Percentiles rank a stretch among this genome's conserved stretches.
Conservation (phyloP, 2,113 vertebrate genomes). For the Ictalurus punctatus region DNA sequence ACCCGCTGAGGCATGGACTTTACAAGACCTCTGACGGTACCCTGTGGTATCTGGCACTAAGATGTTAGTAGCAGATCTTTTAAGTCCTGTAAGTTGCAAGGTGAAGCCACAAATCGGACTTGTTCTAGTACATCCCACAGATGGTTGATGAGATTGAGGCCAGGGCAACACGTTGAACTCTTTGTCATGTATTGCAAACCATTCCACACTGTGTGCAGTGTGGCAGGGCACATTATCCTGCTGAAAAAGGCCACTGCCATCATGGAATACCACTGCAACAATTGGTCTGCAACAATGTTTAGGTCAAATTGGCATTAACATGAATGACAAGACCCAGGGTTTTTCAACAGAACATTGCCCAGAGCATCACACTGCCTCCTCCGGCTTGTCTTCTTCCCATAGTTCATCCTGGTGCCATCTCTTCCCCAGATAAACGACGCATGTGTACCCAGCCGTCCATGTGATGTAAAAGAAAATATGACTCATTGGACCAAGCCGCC, state of each 20-base stretch:
- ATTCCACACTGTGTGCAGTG: neutral
- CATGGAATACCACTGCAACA: neutral
- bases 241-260: neutral
- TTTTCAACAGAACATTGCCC: neutral
- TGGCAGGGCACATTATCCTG: neutral
- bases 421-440: neutral
- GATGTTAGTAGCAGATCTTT: neutral
- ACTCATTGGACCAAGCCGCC: neutral
- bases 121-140: neutral
- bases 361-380: neutral
- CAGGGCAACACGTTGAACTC: neutral
- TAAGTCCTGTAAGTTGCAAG: neutral
- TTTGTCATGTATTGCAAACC: neutral
- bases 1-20: neutral
- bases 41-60: neutral
- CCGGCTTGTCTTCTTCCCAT: too few relatives aligned
- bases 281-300: neutral
- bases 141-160: neutral
- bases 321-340: neutral
- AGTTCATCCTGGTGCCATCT: neutral
- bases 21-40: neutral
- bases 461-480: neutral
- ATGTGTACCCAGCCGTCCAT: neutral
- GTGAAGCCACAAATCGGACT: neutral
- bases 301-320: neutral